Evolutionary conservation across 2,888 invertebrate genomes (phyloP).

Genomic region (Chrysotoxum bicinctum): DNA sequence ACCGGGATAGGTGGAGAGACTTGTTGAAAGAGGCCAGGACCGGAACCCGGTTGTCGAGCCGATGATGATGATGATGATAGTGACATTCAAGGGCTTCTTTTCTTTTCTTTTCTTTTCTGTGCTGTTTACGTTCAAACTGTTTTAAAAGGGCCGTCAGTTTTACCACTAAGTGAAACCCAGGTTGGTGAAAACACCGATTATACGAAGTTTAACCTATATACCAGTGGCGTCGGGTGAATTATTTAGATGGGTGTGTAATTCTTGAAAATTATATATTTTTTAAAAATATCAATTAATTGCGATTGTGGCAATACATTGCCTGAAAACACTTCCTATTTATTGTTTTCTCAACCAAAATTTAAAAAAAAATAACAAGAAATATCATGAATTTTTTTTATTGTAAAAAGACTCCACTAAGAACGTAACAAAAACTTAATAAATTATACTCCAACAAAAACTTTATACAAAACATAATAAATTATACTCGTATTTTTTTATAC

Average conservation of each 20-base stretch:
- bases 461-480: no score
- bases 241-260: constrained; percentile 17
- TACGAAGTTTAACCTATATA: no score
- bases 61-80: no score
- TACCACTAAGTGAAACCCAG: no score
- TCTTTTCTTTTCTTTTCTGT: no score
- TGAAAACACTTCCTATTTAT: constrained; percentile 2
- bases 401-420: background rate
- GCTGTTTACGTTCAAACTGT: no score
- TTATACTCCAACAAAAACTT: background rate
- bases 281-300: background rate
- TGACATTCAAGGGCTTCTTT: no score
- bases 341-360: background rate
- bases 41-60: no score
- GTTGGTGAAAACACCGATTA: no score
- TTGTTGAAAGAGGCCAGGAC: no score
- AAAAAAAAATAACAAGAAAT: background rate
- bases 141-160: no score
- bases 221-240: constrained; percentile 2
- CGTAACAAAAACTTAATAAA: constrained; percentile 5
- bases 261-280: constrained; percentile 1
- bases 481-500: background rate
- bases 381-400: background rate
- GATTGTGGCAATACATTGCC: background rate
- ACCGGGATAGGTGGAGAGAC: no score